A percentile compares a stretch with the other conserved stretches of the same genome.
These are phyloP conservation scores for Masnerella sp. DNA, from an alignment of 2,888 invertebrate species.

Conservation along the genomic window DNA sequence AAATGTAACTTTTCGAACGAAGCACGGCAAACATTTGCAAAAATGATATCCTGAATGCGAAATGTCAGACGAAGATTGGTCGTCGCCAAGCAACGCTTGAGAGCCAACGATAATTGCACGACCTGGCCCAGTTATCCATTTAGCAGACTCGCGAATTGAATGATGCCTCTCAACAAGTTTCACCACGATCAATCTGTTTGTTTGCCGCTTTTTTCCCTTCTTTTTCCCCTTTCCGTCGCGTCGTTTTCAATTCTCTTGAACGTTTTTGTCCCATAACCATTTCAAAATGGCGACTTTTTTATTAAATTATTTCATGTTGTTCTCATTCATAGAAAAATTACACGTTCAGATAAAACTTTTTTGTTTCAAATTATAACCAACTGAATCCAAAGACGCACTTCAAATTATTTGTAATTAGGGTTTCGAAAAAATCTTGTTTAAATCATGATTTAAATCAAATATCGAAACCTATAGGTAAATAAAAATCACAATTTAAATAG, in stretches of 20 bases:
- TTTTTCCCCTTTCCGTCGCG: conserved; percentile 8
- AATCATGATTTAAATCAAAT: no score
- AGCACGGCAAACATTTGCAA: conserved; percentile 26
- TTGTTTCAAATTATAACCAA: no score
- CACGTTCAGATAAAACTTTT: no score
- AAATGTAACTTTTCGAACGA: no score
- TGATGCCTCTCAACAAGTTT: conserved; percentile 56
- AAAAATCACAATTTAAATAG: no score
- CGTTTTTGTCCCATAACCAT: not conserved
- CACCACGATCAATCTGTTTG: conserved; percentile 44
- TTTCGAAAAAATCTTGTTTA: no score
- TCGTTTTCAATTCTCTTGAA: conserved; percentile 11
- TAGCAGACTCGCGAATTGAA: conserved; percentile 61
- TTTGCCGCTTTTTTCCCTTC: conserved; percentile 14
- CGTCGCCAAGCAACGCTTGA: conserved; percentile 36
- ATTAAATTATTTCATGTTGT: no score
- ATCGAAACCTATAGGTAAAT: no score
- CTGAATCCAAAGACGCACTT: no score
- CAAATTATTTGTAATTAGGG: no score
- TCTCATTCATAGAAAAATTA: no score
- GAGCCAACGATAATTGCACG: conserved; percentile 67
- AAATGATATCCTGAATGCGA: conserved; percentile 31
- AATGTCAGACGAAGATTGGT: conserved; percentile 43
- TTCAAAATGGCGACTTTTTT: not conserved
- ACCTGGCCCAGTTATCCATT: conserved; percentile 71